Evolutionary conservation across 1,140 invertebrate genomes (phyloP).

Genomic region (Drosophila azteca): DNA sequence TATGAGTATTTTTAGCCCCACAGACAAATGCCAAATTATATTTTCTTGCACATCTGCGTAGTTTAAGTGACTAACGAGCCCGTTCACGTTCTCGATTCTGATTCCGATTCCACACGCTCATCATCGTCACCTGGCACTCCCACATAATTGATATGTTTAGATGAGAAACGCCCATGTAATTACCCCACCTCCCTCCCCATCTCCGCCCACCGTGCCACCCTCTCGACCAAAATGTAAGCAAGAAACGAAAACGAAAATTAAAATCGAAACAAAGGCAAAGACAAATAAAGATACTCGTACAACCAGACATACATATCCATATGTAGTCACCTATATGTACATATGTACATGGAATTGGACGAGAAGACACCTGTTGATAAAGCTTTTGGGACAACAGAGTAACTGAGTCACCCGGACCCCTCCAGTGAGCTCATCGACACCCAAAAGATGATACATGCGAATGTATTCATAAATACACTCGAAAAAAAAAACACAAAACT

Average conservation of each 20-base stretch:
- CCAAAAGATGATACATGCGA: slow-evolving; percentile 3
- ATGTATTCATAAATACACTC: neutral
- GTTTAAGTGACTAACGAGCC: slow-evolving; percentile 41
- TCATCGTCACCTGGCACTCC: slow-evolving; percentile 22
- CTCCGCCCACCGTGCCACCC: neutral
- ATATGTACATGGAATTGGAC: neutral
- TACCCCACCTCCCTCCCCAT: neutral
- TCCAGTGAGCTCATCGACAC: slow-evolving; percentile 52
- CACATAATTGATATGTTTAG: slow-evolving; percentile 31
- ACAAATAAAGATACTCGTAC: neutral
- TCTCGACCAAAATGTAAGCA: neutral
- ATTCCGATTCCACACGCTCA: neutral
- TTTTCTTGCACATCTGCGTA: slow-evolving; percentile 50
- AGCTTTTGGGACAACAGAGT: slow-evolving; percentile 17
- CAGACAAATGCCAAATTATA: slow-evolving; percentile 4
- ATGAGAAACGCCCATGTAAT: slow-evolving; percentile 54
- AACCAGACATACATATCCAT: neutral
- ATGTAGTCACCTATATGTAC: neutral
- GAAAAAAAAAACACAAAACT: slow-evolving; percentile 14
- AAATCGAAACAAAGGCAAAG: slow-evolving; percentile 18
- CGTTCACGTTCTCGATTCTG: neutral
- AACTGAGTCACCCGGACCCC: slow-evolving; percentile 40
- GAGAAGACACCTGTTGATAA: slow-evolving; percentile 48
- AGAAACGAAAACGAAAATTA: neutral
- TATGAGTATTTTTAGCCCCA: too few relatives aligned